These are phyloP conservation scores for rat (Rattus norvegicus) DNA, from an alignment of 2,113 vertebrate species.

Conservation along the genomic window GRCr8 NC_086024.1:10462501-10463000, in stretches of 20 bases:
- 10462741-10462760: not conserved
- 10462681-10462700: not conserved
- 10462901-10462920: slow-evolving; percentile 18
- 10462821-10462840: not conserved
- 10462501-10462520: not conserved
- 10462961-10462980: slow-evolving; percentile 48
- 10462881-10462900: not conserved
- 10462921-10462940: slow-evolving; percentile 20
- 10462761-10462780: not conserved
- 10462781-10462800: not conserved
- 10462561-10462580: not conserved
- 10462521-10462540: not conserved
- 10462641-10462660: not conserved
- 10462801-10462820: not conserved
- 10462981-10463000: not conserved
- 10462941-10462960: slow-evolving; percentile 56
- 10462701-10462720: slow-evolving; percentile 9
- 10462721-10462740: not conserved
- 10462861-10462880: slow-evolving; percentile 11
- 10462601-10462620: not conserved
- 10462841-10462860: not conserved
- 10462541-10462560: too few relatives aligned
- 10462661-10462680: not conserved
- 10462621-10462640: not conserved
- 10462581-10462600: not conserved